Percentiles rank a stretch among this genome's conserved stretches.
Conservation (phyloP, 2,797 vertebrate genomes). For the Hoplostethus atlanticus region DNA sequence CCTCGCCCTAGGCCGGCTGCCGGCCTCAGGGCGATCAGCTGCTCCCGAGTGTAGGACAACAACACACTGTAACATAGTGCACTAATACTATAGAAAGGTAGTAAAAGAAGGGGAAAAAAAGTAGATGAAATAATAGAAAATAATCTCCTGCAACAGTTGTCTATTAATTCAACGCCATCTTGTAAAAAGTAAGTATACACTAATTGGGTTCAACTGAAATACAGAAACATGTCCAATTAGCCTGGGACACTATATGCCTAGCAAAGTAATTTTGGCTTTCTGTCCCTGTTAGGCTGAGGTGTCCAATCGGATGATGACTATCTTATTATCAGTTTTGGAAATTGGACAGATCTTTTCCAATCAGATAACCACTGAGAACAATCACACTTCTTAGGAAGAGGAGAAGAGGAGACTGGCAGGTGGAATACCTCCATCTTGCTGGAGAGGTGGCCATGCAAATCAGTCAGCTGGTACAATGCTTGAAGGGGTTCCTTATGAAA, state of each 20-base stretch:
- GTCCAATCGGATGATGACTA: conserved; percentile 20
- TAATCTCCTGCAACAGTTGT: conserved; percentile 18
- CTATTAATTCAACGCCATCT: conserved; percentile 4
- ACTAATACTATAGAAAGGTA: conserved; percentile 28
- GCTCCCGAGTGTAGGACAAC: conserved; percentile 33
- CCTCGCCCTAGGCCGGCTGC: conserved; percentile 47
- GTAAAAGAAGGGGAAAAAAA: conserved; percentile 13
- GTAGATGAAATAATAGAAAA: conserved; percentile 21
- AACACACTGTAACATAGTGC: conserved; percentile 29
- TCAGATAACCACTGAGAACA: conserved; percentile 45
- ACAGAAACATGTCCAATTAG: conserved; percentile 78
- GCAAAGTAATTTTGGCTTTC: conserved; percentile 72
- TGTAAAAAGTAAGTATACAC: conserved; percentile 38
- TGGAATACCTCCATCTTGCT: conserved; percentile 58
- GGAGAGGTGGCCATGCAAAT: conserved; percentile 68
- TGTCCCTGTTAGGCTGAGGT: conserved; percentile 75
- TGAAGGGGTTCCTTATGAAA: conserved; percentile 63
- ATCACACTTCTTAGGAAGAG: conserved; percentile 65
- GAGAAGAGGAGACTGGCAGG: conserved; percentile 41
- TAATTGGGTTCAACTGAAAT: conserved; percentile 70
- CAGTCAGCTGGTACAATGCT: conserved; percentile 59
- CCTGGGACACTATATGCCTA: conserved; percentile 59
- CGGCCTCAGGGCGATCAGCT: conserved; percentile 56
- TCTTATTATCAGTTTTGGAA: conserved; percentile 71
- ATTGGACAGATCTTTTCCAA: conserved; percentile 72